These are phyloP conservation scores for Aleiodes testaceus DNA, from an alignment of 2,888 invertebrate species.

Conservation along the genomic window DNA sequence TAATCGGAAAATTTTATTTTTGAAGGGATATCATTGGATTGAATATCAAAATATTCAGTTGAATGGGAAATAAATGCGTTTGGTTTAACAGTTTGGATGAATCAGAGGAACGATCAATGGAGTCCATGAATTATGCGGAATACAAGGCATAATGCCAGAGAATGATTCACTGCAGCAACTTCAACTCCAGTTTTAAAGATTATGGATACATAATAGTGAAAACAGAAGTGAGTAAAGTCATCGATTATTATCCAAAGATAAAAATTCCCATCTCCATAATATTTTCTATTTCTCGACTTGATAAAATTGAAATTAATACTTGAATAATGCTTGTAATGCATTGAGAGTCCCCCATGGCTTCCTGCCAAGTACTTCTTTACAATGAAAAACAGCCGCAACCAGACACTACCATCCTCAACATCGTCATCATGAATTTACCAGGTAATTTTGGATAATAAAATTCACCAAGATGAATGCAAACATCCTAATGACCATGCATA, in stretches of 20 bases:
- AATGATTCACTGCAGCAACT: constrained; percentile 1
- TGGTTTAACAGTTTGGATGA: background rate
- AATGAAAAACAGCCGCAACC: too few relatives aligned
- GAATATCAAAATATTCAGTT: too few relatives aligned
- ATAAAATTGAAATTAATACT: constrained; percentile 3
- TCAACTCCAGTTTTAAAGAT: background rate
- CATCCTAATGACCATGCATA: constrained; percentile 8
- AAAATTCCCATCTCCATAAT: too few relatives aligned
- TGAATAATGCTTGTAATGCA: constrained; percentile 6
- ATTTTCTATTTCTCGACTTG: background rate
- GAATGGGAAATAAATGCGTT: constrained; percentile 8
- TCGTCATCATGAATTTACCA: background rate
- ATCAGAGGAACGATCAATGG: constrained; percentile 3
- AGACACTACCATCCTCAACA: background rate
- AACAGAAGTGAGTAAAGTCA: background rate
- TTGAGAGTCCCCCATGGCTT: background rate
- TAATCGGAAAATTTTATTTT: too few relatives aligned
- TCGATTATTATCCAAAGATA: too few relatives aligned
- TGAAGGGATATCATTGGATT: too few relatives aligned
- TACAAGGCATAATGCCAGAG: constrained; percentile 4
- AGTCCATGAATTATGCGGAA: constrained; percentile 17
- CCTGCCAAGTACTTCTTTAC: constrained; percentile 2
- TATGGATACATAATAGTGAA: background rate
- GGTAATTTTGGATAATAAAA: constrained; percentile 6
- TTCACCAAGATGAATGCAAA: constrained; percentile 10